Conservation (phyloP, 1,140 invertebrate genomes). For the Phymastichus coffea region DNA sequence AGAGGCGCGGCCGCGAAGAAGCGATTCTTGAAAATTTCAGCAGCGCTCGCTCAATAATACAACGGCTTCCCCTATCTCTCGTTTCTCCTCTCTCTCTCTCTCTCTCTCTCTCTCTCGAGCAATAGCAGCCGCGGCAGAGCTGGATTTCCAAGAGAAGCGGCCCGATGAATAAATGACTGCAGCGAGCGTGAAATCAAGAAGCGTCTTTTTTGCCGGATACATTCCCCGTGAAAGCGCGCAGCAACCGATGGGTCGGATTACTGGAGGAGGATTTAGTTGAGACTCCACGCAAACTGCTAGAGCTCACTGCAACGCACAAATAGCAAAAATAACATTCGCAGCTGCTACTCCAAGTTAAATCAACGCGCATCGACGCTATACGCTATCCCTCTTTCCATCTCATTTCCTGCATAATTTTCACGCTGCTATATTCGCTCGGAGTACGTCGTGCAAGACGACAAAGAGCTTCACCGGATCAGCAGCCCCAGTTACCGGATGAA, state of each 20-base stretch:
- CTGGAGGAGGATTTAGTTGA: slow-evolving; percentile 52
- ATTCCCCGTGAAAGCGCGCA: slow-evolving; percentile 28
- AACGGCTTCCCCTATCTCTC: no score
- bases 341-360: not conserved
- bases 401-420: not conserved
- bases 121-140: no score
- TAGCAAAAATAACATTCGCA: slow-evolving; percentile 40
- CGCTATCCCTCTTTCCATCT: not conserved
- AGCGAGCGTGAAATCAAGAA: slow-evolving; percentile 33
- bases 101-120: no score
- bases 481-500: not conserved
- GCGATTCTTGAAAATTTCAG: no score
- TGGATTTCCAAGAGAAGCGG: no score
- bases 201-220: not conserved
- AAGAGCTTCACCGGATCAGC: no score
- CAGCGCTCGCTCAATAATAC: no score
- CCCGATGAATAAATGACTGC: slow-evolving; percentile 4
- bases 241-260: slow-evolving; percentile 29
- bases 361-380: not conserved
- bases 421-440: no score
- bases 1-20: no score
- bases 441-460: no score
- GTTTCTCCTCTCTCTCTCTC: no score
- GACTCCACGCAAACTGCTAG: slow-evolving; percentile 26
- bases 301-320: slow-evolving; percentile 42